phyloP scores from a whole-genome alignment of 2,888 invertebrate species.

The Ferdinandea cuprea region DNA sequence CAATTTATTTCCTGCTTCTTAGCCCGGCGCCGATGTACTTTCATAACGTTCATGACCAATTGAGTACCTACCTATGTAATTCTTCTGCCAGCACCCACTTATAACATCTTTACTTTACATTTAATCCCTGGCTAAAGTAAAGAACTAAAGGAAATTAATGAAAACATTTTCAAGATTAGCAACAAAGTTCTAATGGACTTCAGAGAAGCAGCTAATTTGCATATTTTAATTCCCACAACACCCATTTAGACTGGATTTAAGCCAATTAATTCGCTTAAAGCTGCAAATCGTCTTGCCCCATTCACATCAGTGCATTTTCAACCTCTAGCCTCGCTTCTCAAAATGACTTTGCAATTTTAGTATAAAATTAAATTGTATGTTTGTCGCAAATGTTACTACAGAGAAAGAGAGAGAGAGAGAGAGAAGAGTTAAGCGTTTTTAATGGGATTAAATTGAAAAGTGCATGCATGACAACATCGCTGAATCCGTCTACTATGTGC shows the following conservation, averaged over 20 bases:
- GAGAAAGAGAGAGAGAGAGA: no score
- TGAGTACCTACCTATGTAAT: background rate
- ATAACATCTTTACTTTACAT: background rate
- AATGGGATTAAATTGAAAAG: conserved; percentile 61
- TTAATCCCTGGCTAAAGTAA: no score
- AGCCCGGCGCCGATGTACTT: no score
- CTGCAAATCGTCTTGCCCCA: background rate
- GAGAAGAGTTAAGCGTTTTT: conserved; percentile 8
- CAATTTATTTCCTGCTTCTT: no score
- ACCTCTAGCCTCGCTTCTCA: background rate
- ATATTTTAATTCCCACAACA: background rate
- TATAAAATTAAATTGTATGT: background rate
- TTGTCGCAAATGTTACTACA: background rate
- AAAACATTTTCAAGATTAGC: background rate
- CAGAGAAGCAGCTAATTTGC: background rate
- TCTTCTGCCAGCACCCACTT: background rate
- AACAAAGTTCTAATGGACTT: background rate
- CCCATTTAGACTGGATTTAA: background rate
- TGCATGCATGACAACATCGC: conserved; percentile 51
- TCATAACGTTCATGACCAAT: no score
- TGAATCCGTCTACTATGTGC: background rate
- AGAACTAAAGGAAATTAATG: background rate
- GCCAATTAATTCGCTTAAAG: background rate
- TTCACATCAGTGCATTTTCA: background rate
- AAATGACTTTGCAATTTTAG: background rate